phyloP scores from a whole-genome alignment of 2,797 vertebrate genomes.

The Sebastes trivittatus region DNA sequence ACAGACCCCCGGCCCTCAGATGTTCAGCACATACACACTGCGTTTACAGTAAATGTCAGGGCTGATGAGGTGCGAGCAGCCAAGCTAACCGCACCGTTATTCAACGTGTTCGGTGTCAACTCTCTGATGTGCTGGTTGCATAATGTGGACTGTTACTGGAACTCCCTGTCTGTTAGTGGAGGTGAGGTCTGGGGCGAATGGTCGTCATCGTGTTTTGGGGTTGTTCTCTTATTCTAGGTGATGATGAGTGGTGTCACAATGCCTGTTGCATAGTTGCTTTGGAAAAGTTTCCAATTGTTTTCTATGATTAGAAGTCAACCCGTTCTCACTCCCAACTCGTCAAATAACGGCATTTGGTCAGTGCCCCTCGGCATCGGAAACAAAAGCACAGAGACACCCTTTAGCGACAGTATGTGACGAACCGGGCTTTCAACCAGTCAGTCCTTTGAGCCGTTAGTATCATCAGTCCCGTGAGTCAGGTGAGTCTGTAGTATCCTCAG shows the following conservation, averaged over 20 bases:
- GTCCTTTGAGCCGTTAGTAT: too few relatives aligned
- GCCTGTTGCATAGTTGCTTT: background rate
- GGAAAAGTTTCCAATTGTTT: background rate
- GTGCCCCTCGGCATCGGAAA: too few relatives aligned
- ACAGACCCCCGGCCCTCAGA: slow-evolving; percentile 50
- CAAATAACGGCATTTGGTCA: too few relatives aligned
- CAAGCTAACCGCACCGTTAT: slow-evolving; percentile 30
- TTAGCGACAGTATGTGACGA: too few relatives aligned
- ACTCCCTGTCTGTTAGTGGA: slow-evolving; percentile 2
- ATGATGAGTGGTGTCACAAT: background rate
- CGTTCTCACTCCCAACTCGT: too few relatives aligned
- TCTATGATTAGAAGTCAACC: too few relatives aligned
- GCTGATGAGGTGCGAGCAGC: slow-evolving; percentile 38
- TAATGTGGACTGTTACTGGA: slow-evolving; percentile 59
- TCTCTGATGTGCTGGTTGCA: slow-evolving; percentile 36
- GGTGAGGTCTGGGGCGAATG: slow-evolving; percentile 16
- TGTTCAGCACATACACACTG: slow-evolving; percentile 59
- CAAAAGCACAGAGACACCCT: fast-evolving
- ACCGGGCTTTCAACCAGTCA: too few relatives aligned
- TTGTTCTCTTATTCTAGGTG: background rate
- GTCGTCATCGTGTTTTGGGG: background rate
- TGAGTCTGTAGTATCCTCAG: too few relatives aligned
- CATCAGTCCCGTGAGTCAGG: too few relatives aligned
- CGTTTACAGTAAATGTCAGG: slow-evolving; percentile 72
- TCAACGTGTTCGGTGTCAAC: slow-evolving; percentile 16